Percentiles rank a stretch among this genome's conserved stretches.
phyloP scores from a whole-genome alignment of 2,797 vertebrate species.

The Numenius phaeopus region DNA sequence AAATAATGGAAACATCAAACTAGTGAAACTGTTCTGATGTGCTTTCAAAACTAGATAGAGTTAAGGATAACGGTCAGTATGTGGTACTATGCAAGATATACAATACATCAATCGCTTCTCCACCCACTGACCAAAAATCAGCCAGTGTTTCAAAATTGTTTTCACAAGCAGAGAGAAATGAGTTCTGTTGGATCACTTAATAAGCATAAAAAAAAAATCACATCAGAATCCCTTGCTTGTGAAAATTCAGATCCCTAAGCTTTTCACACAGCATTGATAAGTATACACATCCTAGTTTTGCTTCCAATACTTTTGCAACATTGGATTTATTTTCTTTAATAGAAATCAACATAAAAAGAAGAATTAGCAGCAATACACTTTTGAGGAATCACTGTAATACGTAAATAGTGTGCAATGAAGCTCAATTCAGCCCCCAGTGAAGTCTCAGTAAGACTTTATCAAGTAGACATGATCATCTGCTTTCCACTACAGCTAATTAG shows the following conservation, averaged over 20 bases:
- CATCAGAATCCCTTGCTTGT: background rate
- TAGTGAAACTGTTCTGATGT: background rate
- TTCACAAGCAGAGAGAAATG: background rate
- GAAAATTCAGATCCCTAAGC: background rate
- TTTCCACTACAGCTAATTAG: conserved; percentile 7
- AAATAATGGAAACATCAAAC: background rate
- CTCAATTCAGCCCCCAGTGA: background rate
- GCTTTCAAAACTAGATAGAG: background rate
- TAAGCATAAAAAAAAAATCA: background rate
- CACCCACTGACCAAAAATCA: background rate
- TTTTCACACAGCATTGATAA: background rate
- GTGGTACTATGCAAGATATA: background rate
- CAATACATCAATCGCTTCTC: rapidly evolving
- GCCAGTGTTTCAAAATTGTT: background rate
- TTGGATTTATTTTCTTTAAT: background rate
- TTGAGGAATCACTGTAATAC: background rate
- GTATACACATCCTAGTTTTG: background rate
- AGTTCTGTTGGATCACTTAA: background rate
- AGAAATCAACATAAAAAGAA: background rate
- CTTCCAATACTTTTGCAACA: background rate
- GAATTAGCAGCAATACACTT: background rate
- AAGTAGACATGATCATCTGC: background rate
- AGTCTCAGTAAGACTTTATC: background rate
- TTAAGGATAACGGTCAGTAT: background rate
- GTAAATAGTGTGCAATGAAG: background rate